These are phyloP conservation scores for Melanotaenia pygmaea DNA, from an alignment of 2,797 vertebrate species.

Conservation along the genomic window DNA sequence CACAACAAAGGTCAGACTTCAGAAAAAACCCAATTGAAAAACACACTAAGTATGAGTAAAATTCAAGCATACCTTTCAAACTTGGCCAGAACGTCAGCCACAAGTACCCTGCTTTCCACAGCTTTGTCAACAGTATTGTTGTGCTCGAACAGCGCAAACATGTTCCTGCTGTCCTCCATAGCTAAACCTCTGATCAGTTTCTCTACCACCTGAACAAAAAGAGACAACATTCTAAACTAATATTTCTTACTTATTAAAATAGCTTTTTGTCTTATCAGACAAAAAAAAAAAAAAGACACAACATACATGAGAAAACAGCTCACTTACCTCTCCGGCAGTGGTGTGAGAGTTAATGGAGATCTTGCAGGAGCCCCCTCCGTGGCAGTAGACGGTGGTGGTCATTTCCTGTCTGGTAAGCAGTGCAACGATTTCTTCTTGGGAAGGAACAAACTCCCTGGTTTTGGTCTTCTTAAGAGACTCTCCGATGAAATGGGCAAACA, in stretches of 20 bases:
- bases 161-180: conserved; percentile 95
- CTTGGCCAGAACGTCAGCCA: conserved; percentile 92
- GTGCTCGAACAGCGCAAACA: conserved; percentile 94
- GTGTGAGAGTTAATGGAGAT: conserved; percentile 96
- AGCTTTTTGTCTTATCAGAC: neutral
- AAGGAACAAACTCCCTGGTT: conserved; percentile 90
- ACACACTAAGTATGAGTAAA: neutral
- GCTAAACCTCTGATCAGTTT: conserved; percentile 92
- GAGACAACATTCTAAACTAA: neutral
- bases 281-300: neutral
- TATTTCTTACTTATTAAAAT: neutral
- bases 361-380: conserved; percentile 94
- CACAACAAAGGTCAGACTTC: neutral
- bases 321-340: conserved; percentile 89
- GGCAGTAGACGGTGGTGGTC: conserved; percentile 93
- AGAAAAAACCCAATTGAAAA: neutral
- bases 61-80: conserved; percentile 86
- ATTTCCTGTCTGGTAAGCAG: conserved; percentile 91
- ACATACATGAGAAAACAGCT: neutral
- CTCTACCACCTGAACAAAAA: conserved; percentile 88
- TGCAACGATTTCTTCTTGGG: conserved; percentile 92
- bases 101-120: conserved; percentile 90
- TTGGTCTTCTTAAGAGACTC: conserved; percentile 93
- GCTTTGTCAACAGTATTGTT: conserved; percentile 86
- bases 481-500: conserved; percentile 87